Evolutionary conservation across 2,113 vertebrate species (phyloP), one percentile per base, ranked within the genome.

Genomic region (Hymenochirus boettgeri): DNA sequence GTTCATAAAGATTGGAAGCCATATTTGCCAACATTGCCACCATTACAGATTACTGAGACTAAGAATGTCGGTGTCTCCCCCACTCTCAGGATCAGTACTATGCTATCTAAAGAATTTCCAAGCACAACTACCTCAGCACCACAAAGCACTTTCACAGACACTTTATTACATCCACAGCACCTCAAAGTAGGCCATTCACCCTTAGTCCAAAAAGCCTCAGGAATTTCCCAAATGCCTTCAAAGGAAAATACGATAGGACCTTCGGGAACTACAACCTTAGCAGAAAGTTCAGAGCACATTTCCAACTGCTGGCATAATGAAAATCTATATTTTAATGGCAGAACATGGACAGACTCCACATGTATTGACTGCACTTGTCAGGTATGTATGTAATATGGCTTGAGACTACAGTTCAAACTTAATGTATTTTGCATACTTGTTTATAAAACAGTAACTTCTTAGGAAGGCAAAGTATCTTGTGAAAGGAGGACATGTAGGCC

Each of bases 321-420:
- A 25, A 47, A 22, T 17, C 54, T n/a, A 2, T 25, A 57, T 23
- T 66, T 75, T 12, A 55, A 72, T 0, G 79, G 84, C 0, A 57
- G 82, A 61, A 75, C 0, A 52, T 90, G 88, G 88, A 71, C 1
- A 0, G 81, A 78, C 57, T 72, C 52, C 0, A 74, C 71, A 2
- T 88, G 88, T 29, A 65, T 37, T 53, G 82, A 71, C 52, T 89
- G 88, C 46, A 11, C 31, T 50, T 89, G 88, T 2, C 35, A 83
- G 81, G 88, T 89, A 47, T 27, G 79, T 67, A 11, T 4, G 2
- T 1, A n/a, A n/a, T n/a, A n/a, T n/a, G n/a, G n/a, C n/a, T n/a
- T n/a, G n/a, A n/a, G n/a, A n/a, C n/a, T n/a, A n/a, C n/a, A n/a
- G n/a, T n/a, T n/a, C 1, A 7, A 21, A 2, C 26, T 7, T 22